Conservation (phyloP, 2,113 vertebrate genomes). For the Chaetorhynchus papuensis region DNA sequence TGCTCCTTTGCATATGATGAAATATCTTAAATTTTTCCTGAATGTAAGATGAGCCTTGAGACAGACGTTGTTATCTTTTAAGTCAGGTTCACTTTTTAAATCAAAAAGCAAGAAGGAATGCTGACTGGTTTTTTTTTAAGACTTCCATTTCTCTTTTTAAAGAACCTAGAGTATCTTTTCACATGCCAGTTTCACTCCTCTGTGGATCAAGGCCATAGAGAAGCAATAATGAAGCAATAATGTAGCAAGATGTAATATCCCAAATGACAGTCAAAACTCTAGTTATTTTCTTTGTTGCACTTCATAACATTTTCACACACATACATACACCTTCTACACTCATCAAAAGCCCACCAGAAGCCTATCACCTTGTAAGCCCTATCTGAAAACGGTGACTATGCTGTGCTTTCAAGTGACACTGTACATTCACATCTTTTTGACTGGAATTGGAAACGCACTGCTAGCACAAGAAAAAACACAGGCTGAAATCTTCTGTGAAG, state of each 20-base stretch:
- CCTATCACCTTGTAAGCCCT: not conserved
- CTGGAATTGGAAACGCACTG: not conserved
- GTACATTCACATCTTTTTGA: not conserved
- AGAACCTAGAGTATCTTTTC: not conserved
- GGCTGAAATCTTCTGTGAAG: not conserved
- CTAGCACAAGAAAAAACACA: not conserved
- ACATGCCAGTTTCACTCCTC: not conserved
- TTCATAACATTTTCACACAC: not conserved
- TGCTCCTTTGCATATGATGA: not conserved
- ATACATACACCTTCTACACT: not conserved
- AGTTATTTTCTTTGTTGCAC: not conserved
- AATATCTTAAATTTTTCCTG: not conserved
- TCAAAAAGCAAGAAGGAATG: not conserved
- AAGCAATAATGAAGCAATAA: not conserved
- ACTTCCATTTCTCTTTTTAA: not conserved
- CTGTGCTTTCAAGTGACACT: not conserved
- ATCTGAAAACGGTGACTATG: not conserved
- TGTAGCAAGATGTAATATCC: not conserved
- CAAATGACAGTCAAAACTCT: not conserved
- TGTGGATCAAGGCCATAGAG: not conserved
- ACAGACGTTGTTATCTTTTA: not conserved
- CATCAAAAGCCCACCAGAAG: not conserved
- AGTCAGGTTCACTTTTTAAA: not conserved
- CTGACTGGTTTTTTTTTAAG: not conserved
- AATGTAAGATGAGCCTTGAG: not conserved